These are phyloP conservation scores for Helostoma temminkii DNA, from an alignment of 2,797 vertebrate species.

Conservation along the genomic window DNA sequence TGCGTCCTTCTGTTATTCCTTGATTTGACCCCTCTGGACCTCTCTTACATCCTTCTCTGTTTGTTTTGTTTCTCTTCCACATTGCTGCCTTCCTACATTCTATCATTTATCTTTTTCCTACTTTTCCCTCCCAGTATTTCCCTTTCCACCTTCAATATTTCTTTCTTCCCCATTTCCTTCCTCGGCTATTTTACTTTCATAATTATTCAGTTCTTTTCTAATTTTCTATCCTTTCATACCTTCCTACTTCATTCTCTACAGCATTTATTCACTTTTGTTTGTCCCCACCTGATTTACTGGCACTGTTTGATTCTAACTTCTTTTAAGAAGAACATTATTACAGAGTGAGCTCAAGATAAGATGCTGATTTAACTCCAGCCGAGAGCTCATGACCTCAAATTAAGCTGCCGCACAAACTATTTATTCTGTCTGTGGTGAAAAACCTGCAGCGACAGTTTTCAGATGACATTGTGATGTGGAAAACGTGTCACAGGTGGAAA, in stretches of 20 bases:
- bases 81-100: not conserved
- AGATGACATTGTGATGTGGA: conserved; percentile 5
- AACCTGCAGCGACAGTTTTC: not conserved
- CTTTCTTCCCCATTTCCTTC: not conserved
- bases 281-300: too few relatives aligned
- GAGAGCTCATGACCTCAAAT: conserved; percentile 31
- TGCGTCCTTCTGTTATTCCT: too few relatives aligned
- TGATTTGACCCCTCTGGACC: too few relatives aligned
- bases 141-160: too few relatives aligned
- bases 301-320: not conserved
- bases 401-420: conserved; percentile 22
- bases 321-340: not conserved
- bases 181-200: too few relatives aligned
- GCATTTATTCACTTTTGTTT: too few relatives aligned
- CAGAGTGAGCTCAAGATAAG: not conserved
- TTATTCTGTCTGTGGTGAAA: not conserved
- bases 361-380: not conserved
- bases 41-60: not conserved
- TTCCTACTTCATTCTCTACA: not conserved
- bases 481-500: conserved; percentile 13
- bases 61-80: too few relatives aligned
- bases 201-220: too few relatives aligned
- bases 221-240: too few relatives aligned
- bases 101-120: too few relatives aligned
- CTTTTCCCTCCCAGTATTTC: too few relatives aligned